Percentiles rank a stretch among this genome's conserved stretches.
These are phyloP conservation scores for Xiphydria camelus DNA, from an alignment of 2,888 invertebrate species.

Conservation along the genomic window DNA sequence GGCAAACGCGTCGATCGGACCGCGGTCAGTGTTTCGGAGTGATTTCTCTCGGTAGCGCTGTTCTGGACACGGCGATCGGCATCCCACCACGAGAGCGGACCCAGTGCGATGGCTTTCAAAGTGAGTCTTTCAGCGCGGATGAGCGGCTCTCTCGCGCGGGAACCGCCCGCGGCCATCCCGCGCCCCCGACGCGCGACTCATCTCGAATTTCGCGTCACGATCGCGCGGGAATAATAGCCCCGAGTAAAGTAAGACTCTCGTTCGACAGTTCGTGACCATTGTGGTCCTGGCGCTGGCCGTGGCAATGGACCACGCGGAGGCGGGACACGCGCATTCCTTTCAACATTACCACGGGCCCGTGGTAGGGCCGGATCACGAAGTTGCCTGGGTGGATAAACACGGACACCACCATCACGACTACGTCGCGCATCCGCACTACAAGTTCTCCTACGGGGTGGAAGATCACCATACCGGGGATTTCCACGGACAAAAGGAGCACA, in stretches of 20 bases:
- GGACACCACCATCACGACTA: conserved; percentile 53
- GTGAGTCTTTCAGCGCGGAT: conserved; percentile 30
- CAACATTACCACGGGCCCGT: conserved; percentile 54
- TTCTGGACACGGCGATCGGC: conserved; percentile 15
- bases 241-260: conserved; percentile 1
- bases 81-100: conserved; percentile 5
- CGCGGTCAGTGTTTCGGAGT: no score
- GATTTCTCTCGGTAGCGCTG: no score
- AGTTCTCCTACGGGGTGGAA: conserved; percentile 50
- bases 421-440: conserved; percentile 51
- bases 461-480: conserved; percentile 55
- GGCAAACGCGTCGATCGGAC: conserved; percentile 13
- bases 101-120: conserved; percentile 27
- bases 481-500: conserved; percentile 56
- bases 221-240: no score
- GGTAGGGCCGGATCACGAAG: conserved; percentile 43
- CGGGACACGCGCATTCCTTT: conserved; percentile 48
- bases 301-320: conserved; percentile 13
- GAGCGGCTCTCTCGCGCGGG: not conserved
- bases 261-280: conserved; percentile 22
- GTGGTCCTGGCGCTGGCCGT: conserved; percentile 19
- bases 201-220: conserved; percentile 22
- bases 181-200: conserved; percentile 1
- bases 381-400: conserved; percentile 49
- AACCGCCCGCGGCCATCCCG: not conserved